Conservation (phyloP, 2,888 invertebrate genomes). For the Drosophila stalkeri region DNA sequence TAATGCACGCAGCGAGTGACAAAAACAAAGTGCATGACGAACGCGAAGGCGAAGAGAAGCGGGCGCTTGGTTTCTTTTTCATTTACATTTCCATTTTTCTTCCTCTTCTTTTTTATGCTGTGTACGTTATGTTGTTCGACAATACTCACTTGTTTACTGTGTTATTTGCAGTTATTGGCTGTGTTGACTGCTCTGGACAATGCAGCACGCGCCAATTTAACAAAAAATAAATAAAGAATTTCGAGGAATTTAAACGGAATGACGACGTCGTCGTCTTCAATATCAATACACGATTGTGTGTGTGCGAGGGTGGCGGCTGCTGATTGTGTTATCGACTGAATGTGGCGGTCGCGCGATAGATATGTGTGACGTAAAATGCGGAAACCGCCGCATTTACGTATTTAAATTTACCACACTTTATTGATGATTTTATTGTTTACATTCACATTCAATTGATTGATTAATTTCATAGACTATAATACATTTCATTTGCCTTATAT, state of each 20-base stretch:
- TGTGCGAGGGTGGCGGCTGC: constrained; percentile 22
- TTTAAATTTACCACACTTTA: background rate
- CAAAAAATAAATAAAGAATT: constrained; percentile 46
- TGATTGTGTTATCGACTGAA: constrained; percentile 5
- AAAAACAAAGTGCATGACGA: constrained; percentile 65
- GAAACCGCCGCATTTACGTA: background rate
- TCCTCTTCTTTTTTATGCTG: constrained; percentile 6
- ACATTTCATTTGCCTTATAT: too few species aligned
- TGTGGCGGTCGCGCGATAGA: constrained; percentile 26
- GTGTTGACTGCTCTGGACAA: background rate
- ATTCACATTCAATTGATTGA: background rate
- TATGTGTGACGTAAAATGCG: background rate
- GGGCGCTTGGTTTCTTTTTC: constrained; percentile 23
- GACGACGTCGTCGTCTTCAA: constrained; percentile 38
- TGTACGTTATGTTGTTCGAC: constrained; percentile 33
- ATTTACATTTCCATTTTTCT: background rate
- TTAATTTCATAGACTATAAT: background rate
- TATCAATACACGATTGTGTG: constrained; percentile 20
- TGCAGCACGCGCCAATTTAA: constrained; percentile 35
- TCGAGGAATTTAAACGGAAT: constrained; percentile 38
- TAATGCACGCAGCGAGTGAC: constrained; percentile 52
- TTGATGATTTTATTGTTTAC: accelerated
- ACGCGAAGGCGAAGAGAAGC: constrained; percentile 21
- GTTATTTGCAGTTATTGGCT: constrained; percentile 20
- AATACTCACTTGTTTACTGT: constrained; percentile 57